These are phyloP conservation scores for Zapornia atra DNA, from an alignment of 2,113 vertebrate species.

Conservation along the genomic window DNA sequence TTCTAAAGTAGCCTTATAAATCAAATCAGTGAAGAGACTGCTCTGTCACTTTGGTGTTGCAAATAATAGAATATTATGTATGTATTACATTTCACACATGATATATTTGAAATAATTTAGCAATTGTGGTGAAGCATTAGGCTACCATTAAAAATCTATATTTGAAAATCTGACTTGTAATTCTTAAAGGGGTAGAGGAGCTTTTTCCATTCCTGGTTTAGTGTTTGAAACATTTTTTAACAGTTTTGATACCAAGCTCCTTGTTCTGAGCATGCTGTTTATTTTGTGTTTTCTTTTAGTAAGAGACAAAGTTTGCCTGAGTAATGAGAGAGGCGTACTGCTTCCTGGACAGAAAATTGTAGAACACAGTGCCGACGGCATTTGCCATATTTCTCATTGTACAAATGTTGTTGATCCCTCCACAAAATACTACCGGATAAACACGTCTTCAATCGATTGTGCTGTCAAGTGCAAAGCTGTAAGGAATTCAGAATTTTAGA, in stretches of 20 bases:
- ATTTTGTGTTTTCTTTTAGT: slow-evolving; percentile 73
- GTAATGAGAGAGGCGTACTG: slow-evolving; percentile 84
- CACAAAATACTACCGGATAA: slow-evolving; percentile 86
- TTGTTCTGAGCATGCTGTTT: not conserved
- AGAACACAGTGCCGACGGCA: slow-evolving; percentile 81
- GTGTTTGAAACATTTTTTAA: not conserved
- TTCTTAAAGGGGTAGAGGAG: not conserved
- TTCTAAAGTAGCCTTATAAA: not conserved
- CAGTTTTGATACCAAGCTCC: not conserved
- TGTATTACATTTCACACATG: not conserved
- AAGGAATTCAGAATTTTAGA: slow-evolving; percentile 39
- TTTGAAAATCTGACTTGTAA: not conserved
- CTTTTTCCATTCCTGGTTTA: not conserved
- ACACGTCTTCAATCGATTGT: slow-evolving; percentile 83
- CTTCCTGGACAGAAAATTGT: slow-evolving; percentile 90
- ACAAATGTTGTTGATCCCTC: slow-evolving; percentile 80
- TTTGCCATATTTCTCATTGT: slow-evolving; percentile 86
- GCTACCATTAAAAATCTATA: not conserved
- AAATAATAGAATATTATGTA: not conserved
- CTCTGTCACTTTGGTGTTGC: not conserved
- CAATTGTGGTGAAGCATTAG: not conserved
- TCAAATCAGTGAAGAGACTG: not conserved
- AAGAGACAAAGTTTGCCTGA: slow-evolving; percentile 90
- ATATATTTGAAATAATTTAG: not conserved
- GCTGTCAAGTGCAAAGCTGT: slow-evolving; percentile 87